phyloP scores from a whole-genome alignment of 1,140 invertebrate genomes.

The Mamestra configurata region DNA sequence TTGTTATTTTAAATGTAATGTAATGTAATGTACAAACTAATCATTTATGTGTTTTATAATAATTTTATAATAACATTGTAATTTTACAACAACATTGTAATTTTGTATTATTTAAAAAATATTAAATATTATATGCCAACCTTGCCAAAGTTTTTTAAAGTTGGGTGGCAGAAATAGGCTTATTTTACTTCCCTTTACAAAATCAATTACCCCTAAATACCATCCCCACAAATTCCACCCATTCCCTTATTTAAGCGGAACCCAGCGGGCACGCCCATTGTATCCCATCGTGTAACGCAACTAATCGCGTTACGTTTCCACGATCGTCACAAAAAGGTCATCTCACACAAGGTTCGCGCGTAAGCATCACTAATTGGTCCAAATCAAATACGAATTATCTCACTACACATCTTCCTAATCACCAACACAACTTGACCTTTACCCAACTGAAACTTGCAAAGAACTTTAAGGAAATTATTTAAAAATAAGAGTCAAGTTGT shows the following conservation, averaged over 20 bases:
- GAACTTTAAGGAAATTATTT: background rate
- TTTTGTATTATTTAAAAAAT: no score
- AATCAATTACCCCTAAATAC: background rate
- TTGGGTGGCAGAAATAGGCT: no score
- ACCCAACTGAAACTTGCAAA: constrained; percentile 37
- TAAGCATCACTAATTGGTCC: constrained; percentile 86
- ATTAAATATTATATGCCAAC: no score
- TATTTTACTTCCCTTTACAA: background rate
- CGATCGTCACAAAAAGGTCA: constrained; percentile 62
- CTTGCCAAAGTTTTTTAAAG: no score
- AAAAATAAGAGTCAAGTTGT: constrained; percentile 27
- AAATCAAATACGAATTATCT: constrained; percentile 83
- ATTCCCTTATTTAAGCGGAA: background rate
- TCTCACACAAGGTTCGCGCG: constrained; percentile 72
- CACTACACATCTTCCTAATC: constrained; percentile 64
- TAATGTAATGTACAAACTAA: no score
- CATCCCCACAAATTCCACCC: background rate
- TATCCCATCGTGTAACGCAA: constrained; percentile 51
- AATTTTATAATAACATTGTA: no score
- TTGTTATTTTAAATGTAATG: no score
- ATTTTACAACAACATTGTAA: no score
- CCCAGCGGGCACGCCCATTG: constrained; percentile 25
- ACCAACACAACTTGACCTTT: constrained; percentile 63
- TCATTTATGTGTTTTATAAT: no score
- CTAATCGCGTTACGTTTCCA: constrained; percentile 63